Evolutionary conservation across 2,888 invertebrate species (phyloP).

Genomic region (Sesamia inferens): DNA sequence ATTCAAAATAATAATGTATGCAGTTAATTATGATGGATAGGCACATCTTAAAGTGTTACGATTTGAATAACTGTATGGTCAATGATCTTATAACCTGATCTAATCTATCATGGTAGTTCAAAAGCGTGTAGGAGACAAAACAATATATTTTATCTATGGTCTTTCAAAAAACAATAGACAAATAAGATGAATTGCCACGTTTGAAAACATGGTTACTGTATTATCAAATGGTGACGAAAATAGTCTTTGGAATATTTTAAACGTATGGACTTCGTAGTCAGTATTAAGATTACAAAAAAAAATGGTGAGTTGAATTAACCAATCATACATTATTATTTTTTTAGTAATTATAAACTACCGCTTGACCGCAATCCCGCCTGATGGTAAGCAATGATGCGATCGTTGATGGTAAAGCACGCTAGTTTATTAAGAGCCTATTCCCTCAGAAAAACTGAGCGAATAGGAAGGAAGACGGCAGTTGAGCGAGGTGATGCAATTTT

Average conservation of each 20-base stretch:
- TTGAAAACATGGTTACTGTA: slow-evolving; percentile 20
- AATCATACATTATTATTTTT: too few relatives aligned
- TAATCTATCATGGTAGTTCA: slow-evolving; percentile 55
- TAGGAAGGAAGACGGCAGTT: too few relatives aligned
- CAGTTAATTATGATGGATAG: slow-evolving; percentile 56
- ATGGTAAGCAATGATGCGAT: too few relatives aligned
- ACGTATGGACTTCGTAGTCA: not conserved
- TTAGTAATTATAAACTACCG: too few relatives aligned
- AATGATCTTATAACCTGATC: slow-evolving; percentile 30
- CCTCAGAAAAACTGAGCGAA: too few relatives aligned
- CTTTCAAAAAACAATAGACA: slow-evolving; percentile 40
- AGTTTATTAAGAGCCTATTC: too few relatives aligned
- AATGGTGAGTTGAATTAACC: too few relatives aligned
- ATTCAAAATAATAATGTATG: slow-evolving; percentile 21
- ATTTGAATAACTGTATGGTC: slow-evolving; percentile 45
- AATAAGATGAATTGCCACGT: slow-evolving; percentile 50
- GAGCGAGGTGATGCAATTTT: too few relatives aligned
- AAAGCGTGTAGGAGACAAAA: slow-evolving; percentile 45
- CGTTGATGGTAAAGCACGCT: too few relatives aligned
- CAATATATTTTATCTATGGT: slow-evolving; percentile 47
- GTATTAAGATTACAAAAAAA: not conserved
- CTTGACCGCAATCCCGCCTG: too few relatives aligned
- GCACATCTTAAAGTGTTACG: slow-evolving; percentile 26
- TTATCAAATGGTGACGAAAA: slow-evolving; percentile 15
- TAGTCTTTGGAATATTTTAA: not conserved